phyloP scores from a whole-genome alignment of 2,888 invertebrate genomes.

The Podotricha telesiphe region DNA sequence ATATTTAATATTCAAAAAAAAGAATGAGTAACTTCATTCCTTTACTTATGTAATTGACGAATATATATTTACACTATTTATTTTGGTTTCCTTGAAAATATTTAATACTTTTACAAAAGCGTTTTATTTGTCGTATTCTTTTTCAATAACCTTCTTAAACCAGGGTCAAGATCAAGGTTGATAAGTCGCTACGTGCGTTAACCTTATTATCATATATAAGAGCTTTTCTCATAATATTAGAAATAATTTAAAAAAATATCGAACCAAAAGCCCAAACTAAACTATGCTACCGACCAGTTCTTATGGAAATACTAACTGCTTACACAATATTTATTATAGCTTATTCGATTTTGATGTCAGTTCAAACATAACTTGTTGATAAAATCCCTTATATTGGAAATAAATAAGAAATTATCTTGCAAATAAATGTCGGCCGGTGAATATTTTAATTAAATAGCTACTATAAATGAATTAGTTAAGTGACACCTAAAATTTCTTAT shows the following conservation, averaged over 20 bases:
- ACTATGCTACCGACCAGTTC: constrained; percentile 19
- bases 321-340: constrained; percentile 5
- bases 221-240: constrained; percentile 3
- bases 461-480: neutral
- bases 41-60: too few species aligned
- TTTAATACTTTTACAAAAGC: neutral
- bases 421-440: neutral
- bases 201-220: constrained; percentile 31
- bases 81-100: too few species aligned
- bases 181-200: constrained; percentile 37
- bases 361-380: constrained; percentile 8
- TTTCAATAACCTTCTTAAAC: constrained; percentile 22
- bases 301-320: constrained; percentile 8
- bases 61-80: too few species aligned
- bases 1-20: too few species aligned
- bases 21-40: too few species aligned
- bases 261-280: neutral
- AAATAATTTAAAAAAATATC: constrained; percentile 11
- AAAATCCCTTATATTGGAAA: neutral
- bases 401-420: neutral
- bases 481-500: neutral
- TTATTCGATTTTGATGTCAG: neutral
- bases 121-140: neutral
- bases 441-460: neutral
- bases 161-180: constrained; percentile 38